Percentiles rank a stretch among this genome's conserved stretches.
These are phyloP conservation scores for Idaea straminata DNA, from an alignment of 2,888 invertebrate genomes.

Conservation along the genomic window DNA sequence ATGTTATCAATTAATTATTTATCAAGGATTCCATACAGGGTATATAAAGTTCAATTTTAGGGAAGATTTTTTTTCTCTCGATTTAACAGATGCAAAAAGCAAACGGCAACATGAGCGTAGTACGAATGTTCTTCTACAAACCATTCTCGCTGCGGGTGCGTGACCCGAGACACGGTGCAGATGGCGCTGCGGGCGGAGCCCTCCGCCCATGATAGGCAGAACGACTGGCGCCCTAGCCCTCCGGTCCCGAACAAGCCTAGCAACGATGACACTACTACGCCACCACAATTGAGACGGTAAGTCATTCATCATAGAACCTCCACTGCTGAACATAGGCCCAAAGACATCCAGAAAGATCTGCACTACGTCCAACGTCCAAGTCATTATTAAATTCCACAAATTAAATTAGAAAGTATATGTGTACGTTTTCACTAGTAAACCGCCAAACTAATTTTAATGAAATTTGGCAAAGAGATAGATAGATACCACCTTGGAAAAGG, in stretches of 20 bases:
- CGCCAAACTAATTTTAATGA: too few species aligned
- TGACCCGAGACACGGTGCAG: constrained; percentile 53
- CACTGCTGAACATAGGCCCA: background rate
- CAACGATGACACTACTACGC: constrained; percentile 55
- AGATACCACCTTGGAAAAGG: background rate
- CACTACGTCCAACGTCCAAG: too few species aligned
- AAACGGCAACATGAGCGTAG: constrained; percentile 48
- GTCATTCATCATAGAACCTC: background rate
- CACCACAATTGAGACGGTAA: constrained; percentile 63
- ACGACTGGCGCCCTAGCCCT: constrained; percentile 38
- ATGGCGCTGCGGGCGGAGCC: constrained; percentile 44
- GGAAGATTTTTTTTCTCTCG: background rate
- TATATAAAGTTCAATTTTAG: too few species aligned
- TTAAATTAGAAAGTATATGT: too few species aligned
- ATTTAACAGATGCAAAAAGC: constrained; percentile 61
- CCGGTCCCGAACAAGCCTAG: constrained; percentile 43
- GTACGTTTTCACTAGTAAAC: too few species aligned
- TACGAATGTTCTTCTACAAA: constrained; percentile 67
- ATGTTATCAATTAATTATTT: background rate
- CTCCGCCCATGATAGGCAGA: constrained; percentile 20
- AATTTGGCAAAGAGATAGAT: too few species aligned
- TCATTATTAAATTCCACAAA: too few species aligned
- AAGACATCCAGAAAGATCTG: background rate
- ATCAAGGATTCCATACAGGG: too few species aligned
- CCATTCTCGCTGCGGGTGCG: constrained; percentile 68